Percentiles rank a stretch among this genome's conserved stretches.
Conservation (phyloP, 2,888 invertebrate genomes). For the Heliconius sara region DNA sequence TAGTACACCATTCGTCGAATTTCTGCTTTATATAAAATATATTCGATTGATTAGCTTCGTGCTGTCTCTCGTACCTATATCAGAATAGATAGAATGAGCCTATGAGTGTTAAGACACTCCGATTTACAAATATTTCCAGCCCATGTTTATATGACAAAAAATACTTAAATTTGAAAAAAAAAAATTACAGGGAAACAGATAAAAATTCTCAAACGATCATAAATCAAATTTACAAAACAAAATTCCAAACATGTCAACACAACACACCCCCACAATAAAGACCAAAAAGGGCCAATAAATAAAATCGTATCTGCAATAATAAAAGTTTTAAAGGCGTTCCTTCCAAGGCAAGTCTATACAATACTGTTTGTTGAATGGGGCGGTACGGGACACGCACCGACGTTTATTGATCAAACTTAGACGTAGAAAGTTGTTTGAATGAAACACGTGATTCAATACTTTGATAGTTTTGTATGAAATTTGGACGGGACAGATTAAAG, state of each 20-base stretch:
- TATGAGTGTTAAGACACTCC: not conserved
- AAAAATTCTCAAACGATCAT: not conserved
- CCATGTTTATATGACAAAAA: not conserved
- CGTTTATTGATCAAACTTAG: constrained; percentile 48
- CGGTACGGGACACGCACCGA: constrained; percentile 45
- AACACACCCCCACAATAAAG: constrained; percentile 20
- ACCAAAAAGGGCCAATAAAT: constrained; percentile 31
- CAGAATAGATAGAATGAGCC: not conserved
- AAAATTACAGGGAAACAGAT: too few species aligned
- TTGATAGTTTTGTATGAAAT: not conserved
- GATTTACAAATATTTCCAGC: not conserved
- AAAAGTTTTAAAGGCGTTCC: constrained; percentile 11
- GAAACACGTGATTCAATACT: constrained; percentile 28
- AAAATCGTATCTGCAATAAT: constrained; percentile 20
- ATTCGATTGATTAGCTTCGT: not conserved
- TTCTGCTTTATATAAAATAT: not conserved
- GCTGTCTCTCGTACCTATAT: not conserved
- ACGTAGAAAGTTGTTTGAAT: constrained; percentile 28
- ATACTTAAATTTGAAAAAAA: too few species aligned
- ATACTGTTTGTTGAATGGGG: constrained; percentile 39
- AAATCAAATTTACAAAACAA: not conserved
- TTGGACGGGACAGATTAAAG: not conserved
- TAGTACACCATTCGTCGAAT: not conserved
- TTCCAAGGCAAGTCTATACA: not conserved
- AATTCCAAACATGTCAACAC: constrained; percentile 1